Evolutionary conservation across 2,113 vertebrate genomes (phyloP), one percentile per base, ranked within the genome.

Genomic region (Zootoca vivipara): DNA sequence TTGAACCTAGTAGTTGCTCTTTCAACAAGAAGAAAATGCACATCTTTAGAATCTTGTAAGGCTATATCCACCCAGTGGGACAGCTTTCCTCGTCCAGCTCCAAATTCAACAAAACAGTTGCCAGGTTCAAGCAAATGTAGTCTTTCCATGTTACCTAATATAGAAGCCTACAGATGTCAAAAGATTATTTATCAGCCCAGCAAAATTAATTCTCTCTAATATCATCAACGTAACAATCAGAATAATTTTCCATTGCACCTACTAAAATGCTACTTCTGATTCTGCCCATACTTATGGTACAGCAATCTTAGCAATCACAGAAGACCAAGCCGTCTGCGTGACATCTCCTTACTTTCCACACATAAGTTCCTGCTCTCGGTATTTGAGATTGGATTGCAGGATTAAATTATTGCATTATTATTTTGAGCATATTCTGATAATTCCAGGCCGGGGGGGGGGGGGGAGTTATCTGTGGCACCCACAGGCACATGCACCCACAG

Each of bases 11-110:
- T 98, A 85, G 97, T 97, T 92, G 96, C 97, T 89, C 98, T 98
- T 94, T 99, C 99, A 92, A 99, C 98, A 82, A 99, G 97, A 92
- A 99, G 95, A 95, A 99, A 98, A 89, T 98, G 96, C 91, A 98
- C 95, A 24, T 97, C 95, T 40, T 98, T 92, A 15, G 79, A 83
- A 52, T 96, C 96, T 95, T 97, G 97, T 90, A 98, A 95, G 79
- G 98, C 98, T 91, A 96, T 91, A 58, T 98, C 98, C 90, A 99
- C 98, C 99, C 99, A 99, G 6, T 99, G 98, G 78, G 99, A 99
- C 78, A 99, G 96, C 95, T 98, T 99, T 83, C 99, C 99, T 90
- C 98, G 97, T 28, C 99, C 99, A 7, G 99, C 99, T 89, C 99
- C 99, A 90, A 99, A 99, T 92, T 99, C 99, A 87, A 99, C 94